These are phyloP conservation scores for Drosophila melanosoma DNA, from an alignment of 2,888 invertebrate genomes.

Conservation along the genomic window DNA sequence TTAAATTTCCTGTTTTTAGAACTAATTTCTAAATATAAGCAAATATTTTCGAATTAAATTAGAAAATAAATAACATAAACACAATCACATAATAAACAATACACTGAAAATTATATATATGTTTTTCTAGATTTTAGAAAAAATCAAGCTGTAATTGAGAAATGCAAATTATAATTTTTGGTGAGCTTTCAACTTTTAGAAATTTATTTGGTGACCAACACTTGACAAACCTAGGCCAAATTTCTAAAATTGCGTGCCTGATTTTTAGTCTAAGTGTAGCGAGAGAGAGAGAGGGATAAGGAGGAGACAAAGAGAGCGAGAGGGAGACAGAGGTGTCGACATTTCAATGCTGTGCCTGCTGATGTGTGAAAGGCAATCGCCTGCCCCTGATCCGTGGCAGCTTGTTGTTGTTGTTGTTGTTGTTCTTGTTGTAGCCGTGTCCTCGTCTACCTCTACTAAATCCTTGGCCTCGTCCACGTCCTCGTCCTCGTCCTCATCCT, in stretches of 20 bases:
- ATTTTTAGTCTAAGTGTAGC: neutral
- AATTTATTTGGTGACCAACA: too few species aligned
- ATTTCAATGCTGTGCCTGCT: constrained; percentile 56
- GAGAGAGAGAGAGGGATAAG: neutral
- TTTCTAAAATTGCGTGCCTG: too few species aligned
- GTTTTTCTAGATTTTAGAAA: too few species aligned
- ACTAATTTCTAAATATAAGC: neutral
- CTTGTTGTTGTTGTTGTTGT: neutral
- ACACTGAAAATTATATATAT: too few species aligned
- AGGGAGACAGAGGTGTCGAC: constrained; percentile 44
- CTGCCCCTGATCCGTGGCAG: constrained; percentile 8
- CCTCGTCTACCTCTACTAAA: neutral
- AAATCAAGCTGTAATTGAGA: too few species aligned
- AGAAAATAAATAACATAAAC: neutral
- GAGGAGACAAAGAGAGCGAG: neutral
- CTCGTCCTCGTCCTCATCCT: neutral
- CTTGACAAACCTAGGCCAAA: too few species aligned
- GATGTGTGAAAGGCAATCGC: constrained; percentile 12
- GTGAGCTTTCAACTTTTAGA: too few species aligned
- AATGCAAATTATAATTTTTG: too few species aligned
- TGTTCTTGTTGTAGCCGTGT: neutral
- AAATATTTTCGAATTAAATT: neutral
- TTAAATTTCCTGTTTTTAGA: too few species aligned
- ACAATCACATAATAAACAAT: too few species aligned
- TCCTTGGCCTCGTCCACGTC: neutral